These are phyloP conservation scores for Lypha dubia DNA, from an alignment of 2,888 invertebrate species.

Conservation along the genomic window DNA sequence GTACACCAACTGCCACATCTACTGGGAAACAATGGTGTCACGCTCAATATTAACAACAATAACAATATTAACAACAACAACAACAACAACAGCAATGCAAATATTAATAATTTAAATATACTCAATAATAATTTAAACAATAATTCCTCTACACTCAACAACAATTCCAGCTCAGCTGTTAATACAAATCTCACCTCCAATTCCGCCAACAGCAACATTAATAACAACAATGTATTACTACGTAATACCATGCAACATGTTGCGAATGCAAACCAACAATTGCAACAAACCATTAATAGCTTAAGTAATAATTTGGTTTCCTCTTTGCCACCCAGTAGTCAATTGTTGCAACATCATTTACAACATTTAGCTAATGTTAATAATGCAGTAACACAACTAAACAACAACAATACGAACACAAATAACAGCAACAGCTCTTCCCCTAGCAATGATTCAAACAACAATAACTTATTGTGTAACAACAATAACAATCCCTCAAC, in stretches of 20 bases:
- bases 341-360: slow-evolving; percentile 82
- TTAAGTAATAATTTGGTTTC: slow-evolving; percentile 76
- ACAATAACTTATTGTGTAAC: slow-evolving; percentile 64
- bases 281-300: slow-evolving; percentile 74
- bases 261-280: slow-evolving; percentile 73
- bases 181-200: slow-evolving; percentile 42
- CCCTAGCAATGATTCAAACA: slow-evolving; percentile 74
- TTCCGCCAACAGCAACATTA: slow-evolving; percentile 45
- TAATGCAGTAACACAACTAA: slow-evolving; percentile 79
- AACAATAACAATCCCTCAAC: slow-evolving; percentile 72
- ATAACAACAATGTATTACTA: slow-evolving; percentile 72
- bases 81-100: slow-evolving; percentile 33
- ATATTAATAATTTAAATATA: slow-evolving; percentile 59
- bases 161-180: slow-evolving; percentile 42
- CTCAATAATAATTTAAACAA: slow-evolving; percentile 72
- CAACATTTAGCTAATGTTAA: slow-evolving; percentile 83
- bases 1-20: slow-evolving; percentile 83
- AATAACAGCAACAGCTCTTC: slow-evolving; percentile 75
- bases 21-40: slow-evolving; percentile 74
- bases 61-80: slow-evolving; percentile 21
- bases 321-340: slow-evolving; percentile 81
- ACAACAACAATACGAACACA: slow-evolving; percentile 75
- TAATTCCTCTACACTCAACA: slow-evolving; percentile 56
- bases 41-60: slow-evolving; percentile 34
- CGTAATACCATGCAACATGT: slow-evolving; percentile 80